phyloP scores from a whole-genome alignment of 1,140 invertebrate genomes.

The Diorhabda sublineata region DNA sequence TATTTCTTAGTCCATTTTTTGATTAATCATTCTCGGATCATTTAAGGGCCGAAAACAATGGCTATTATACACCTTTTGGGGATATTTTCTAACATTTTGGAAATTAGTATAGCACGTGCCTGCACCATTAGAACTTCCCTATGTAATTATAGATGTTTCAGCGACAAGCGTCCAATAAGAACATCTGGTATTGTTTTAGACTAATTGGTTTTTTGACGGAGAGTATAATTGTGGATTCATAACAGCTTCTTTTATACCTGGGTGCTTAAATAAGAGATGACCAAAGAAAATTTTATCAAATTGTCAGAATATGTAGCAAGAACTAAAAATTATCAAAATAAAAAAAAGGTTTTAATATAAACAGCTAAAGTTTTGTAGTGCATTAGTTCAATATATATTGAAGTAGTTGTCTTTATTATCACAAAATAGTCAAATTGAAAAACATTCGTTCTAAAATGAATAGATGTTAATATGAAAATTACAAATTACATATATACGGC shows the following conservation, averaged over 20 bases:
- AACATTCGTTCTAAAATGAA: too few species aligned
- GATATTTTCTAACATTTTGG: neutral
- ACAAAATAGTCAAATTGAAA: too few species aligned
- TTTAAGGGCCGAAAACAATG: neutral
- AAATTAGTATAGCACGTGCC: neutral
- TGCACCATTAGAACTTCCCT: neutral
- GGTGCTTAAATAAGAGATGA: neutral
- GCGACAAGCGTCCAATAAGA: neutral
- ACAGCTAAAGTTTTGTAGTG: too few species aligned
- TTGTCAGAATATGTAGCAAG: too few species aligned
- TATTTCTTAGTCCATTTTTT: neutral
- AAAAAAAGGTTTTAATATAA: too few species aligned
- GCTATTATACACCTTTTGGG: neutral
- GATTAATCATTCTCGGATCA: neutral
- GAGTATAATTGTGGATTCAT: neutral
- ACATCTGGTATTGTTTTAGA: slow-evolving; percentile 1
- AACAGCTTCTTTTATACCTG: neutral
- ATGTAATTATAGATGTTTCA: slow-evolving; percentile 1
- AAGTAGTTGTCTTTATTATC: too few species aligned
- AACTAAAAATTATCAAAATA: too few species aligned
- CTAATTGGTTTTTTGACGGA: neutral
- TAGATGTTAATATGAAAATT: too few species aligned
- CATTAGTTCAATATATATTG: too few species aligned
- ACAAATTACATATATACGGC: too few species aligned
- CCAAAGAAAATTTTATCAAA: too few species aligned